phyloP scores from a whole-genome alignment of 2,888 invertebrate species.

The Operophtera brumata region DNA sequence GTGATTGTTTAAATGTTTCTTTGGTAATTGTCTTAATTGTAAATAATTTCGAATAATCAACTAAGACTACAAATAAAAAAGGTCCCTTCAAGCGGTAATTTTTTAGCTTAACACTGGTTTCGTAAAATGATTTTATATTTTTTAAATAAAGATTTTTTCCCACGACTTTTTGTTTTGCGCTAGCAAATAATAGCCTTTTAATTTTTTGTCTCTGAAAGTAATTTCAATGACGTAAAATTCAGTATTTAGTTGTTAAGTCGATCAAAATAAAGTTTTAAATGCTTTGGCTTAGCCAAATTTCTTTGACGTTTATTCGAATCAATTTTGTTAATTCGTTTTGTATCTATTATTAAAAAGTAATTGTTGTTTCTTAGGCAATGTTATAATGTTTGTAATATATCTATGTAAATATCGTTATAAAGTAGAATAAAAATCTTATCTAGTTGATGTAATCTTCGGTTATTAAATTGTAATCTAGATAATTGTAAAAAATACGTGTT shows the following conservation, averaged over 20 bases:
- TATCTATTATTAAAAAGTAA: constrained; percentile 61
- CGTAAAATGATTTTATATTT: too few species aligned
- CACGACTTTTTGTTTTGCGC: too few species aligned
- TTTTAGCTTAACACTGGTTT: neutral
- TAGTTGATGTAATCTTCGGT: constrained; percentile 41
- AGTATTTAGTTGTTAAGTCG: constrained; percentile 6
- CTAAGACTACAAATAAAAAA: neutral
- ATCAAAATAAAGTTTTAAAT: constrained; percentile 16
- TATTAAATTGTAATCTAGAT: constrained; percentile 18
- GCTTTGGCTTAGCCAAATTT: constrained; percentile 23
- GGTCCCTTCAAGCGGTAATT: neutral
- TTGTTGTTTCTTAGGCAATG: constrained; percentile 74
- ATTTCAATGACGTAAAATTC: neutral
- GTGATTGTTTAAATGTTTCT: neutral
- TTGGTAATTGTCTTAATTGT: neutral
- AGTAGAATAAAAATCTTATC: constrained; percentile 60
- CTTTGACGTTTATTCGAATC: constrained; percentile 4
- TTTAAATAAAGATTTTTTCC: too few species aligned
- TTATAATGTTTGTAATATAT: constrained; percentile 77
- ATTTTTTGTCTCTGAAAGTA: too few species aligned
- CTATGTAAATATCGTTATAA: constrained; percentile 70
- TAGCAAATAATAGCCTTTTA: too few species aligned
- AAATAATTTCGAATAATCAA: neutral
- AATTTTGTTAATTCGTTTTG: constrained; percentile 68
- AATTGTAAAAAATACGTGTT: constrained; percentile 19